phyloP scores from a whole-genome alignment of 2,888 invertebrate genomes.

The Lepas anatifera region DNA sequence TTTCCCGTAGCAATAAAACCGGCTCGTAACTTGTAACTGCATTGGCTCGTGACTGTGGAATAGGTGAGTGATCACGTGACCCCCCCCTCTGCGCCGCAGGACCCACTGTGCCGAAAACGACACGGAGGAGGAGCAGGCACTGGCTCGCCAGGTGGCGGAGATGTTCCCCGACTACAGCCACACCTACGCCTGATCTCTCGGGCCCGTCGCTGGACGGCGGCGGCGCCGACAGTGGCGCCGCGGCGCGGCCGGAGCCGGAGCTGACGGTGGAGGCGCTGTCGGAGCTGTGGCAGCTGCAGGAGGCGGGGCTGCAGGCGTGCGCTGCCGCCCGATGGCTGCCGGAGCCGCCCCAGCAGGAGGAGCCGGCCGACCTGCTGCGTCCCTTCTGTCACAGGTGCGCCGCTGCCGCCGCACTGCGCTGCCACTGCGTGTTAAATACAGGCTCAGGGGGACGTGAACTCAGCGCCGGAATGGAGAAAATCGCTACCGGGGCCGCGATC shows the following conservation, averaged over 20 bases:
- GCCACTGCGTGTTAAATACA: too few relatives aligned
- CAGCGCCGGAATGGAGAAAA: too few relatives aligned
- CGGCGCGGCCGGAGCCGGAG: neutral
- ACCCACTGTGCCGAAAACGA: neutral
- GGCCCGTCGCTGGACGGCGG: neutral
- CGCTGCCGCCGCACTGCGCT: too few relatives aligned
- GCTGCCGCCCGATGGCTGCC: constrained; percentile 23
- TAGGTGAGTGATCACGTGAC: too few relatives aligned
- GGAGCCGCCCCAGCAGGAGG: neutral
- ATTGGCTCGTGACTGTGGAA: too few relatives aligned
- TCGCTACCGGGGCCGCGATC: too few relatives aligned
- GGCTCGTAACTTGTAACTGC: too few relatives aligned
- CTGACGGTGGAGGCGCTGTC: constrained; percentile 40
- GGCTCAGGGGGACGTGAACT: too few relatives aligned
- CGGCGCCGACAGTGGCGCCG: neutral
- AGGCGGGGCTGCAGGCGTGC: constrained; percentile 38
- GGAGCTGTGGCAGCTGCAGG: constrained; percentile 48
- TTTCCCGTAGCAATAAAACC: too few relatives aligned
- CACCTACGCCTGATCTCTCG: neutral
- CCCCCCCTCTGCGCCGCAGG: neutral
- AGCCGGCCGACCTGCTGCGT: neutral
- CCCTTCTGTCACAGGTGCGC: neutral
- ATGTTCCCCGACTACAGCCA: constrained; percentile 25
- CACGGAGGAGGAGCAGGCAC: neutral
- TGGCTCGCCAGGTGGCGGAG: constrained; percentile 22